Base-by-base conservation (phyloP, 2,113 vertebrate genomes). In the Ascaphus truei region DNA sequence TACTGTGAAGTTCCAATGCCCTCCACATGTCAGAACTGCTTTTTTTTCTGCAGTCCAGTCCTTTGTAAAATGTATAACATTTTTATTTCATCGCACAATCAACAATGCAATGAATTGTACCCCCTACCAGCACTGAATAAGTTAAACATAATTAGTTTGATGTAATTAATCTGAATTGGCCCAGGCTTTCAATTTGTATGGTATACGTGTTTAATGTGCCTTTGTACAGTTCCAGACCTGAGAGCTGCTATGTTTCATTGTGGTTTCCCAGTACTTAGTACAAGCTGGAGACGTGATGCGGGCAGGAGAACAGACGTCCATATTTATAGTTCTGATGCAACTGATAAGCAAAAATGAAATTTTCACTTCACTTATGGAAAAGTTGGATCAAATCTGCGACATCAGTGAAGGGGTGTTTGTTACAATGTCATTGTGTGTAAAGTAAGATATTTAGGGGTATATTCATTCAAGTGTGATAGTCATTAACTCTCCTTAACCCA, bases 151-250 rank as follows among this genome's bases (percentile, higher is more conserved):
- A 51, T 51, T 51, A 63, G 25, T 30, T 16, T 36, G 51, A 48
- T 63, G 18, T 31, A 63, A 63, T 63, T 47, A 63, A 51, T 37
- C 13, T 36, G 47, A 51, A 63, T 50, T 51, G 45, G 31, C 43
- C n/a, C n/a, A 4, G 20, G 22, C 61, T 16, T 12, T 13, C 50
- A 52, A 23, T 52, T 22, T 52, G 50, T 52, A 27, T 13, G 29
- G 50, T 26, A 29, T 13, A 52, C 23, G 50, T 52, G 50, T 29
- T 63, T 63, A 63, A 50, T 63, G 25, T 50, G 43, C 26, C 33
- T 62, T 33, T 43, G 13, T 43, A n/a, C 33, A 25, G 15, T 52
- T 52, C 25, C 50, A 52, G 50, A 27, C 50, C 3, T 52, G 23
- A n/a, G 25, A 26, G 13, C 20, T 25, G 20, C 12, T 52, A 27